These are phyloP conservation scores for Tipula unca DNA, from an alignment of 2,888 invertebrate genomes.

Conservation along the genomic window DNA sequence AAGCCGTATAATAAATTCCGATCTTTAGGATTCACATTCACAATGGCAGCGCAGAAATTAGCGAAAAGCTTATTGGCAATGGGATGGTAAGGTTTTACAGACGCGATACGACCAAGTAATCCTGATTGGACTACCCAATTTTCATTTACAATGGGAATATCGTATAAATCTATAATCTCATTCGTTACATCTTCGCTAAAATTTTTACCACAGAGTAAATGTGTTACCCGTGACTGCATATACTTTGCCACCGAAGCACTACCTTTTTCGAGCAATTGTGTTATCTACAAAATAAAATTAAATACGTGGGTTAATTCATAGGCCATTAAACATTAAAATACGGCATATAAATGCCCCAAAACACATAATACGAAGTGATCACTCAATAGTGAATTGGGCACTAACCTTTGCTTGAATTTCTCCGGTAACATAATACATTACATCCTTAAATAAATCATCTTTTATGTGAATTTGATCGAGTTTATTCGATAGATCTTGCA, in stretches of 20 bases:
- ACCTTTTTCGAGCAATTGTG: conserved; percentile 68
- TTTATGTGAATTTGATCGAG: conserved; percentile 39
- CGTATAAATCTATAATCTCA: conserved; percentile 88
- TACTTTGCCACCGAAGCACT: conserved; percentile 84
- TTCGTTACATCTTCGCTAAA: conserved; percentile 77
- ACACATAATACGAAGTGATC: neutral
- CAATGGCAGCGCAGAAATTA: conserved; percentile 65
- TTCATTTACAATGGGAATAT: conserved; percentile 80
- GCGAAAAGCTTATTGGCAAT: conserved; percentile 59
- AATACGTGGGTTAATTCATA: neutral
- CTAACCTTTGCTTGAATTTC: conserved; percentile 64
- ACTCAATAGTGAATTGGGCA: neutral
- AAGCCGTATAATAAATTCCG: conserved; percentile 71
- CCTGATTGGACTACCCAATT: conserved; percentile 73
- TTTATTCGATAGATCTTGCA: conserved; percentile 24
- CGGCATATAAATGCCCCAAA: neutral
- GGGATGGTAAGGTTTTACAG: conserved; percentile 67
- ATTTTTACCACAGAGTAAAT: conserved; percentile 80
- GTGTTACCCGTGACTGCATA: conserved; percentile 86
- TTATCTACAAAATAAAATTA: conserved; percentile 50
- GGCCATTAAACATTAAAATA: neutral
- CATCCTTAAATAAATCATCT: conserved; percentile 62
- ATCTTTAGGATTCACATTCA: conserved; percentile 66
- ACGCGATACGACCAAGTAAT: conserved; percentile 52
- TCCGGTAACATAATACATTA: conserved; percentile 76